Conservation (phyloP, 2,888 invertebrate species). For the Rhodophaea formosa region DNA sequence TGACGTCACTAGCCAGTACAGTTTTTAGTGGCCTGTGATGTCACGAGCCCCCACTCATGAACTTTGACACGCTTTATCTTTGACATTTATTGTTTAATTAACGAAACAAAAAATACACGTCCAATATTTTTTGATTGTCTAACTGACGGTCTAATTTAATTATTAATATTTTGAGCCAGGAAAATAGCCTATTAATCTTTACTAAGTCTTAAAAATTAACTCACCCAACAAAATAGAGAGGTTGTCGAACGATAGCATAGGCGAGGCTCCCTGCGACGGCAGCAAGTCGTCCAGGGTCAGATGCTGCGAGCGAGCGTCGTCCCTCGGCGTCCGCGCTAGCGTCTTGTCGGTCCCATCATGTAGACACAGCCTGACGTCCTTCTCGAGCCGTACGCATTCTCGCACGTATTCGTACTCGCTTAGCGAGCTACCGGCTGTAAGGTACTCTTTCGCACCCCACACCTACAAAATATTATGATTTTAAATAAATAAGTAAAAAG, state of each 20-base stretch:
- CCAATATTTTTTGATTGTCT: too few relatives aligned
- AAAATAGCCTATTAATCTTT: too few relatives aligned
- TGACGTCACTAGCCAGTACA: too few relatives aligned
- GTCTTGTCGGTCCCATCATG: slow-evolving; percentile 85
- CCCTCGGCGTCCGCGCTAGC: slow-evolving; percentile 88
- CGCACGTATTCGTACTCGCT: slow-evolving; percentile 97
- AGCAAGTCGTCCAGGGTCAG: slow-evolving; percentile 89
- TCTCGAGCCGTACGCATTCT: slow-evolving; percentile 94
- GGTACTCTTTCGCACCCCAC: slow-evolving; percentile 93
- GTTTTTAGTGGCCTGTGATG: too few relatives aligned
- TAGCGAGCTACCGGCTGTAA: slow-evolving; percentile 90
- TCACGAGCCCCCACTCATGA: too few relatives aligned
- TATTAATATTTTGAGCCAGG: too few relatives aligned
- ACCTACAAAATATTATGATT: slow-evolving; percentile 76
- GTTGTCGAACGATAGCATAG: slow-evolving; percentile 89
- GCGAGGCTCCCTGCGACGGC: slow-evolving; percentile 85
- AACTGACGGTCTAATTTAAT: too few relatives aligned
- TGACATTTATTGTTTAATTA: too few relatives aligned
- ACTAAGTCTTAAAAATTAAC: too few relatives aligned
- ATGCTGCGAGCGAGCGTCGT: slow-evolving; percentile 89
- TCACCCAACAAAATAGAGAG: slow-evolving; percentile 91
- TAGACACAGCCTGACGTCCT: slow-evolving; percentile 88
- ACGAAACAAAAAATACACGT: too few relatives aligned
- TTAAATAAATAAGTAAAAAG: too few relatives aligned
- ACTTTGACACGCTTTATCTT: too few relatives aligned